phyloP scores from a whole-genome alignment of 2,113 vertebrate species.

The Chinchilla lanigera region DNA sequence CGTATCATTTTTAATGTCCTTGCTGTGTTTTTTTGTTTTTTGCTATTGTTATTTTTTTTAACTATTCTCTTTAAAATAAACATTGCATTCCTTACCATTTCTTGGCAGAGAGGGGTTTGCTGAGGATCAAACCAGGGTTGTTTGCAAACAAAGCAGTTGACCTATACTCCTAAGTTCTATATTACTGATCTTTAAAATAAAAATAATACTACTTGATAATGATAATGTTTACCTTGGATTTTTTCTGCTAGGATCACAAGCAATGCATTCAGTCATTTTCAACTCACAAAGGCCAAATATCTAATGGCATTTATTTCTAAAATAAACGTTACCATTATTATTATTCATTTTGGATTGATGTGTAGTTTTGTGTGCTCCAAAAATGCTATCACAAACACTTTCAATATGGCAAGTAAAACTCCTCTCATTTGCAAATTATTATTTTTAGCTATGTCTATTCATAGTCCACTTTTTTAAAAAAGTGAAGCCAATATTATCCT shows the following conservation, averaged over 20 bases:
- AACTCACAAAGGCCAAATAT: neutral
- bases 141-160: neutral
- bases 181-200: neutral
- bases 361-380: neutral
- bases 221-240: neutral
- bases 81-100: neutral
- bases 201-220: neutral
- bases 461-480: neutral
- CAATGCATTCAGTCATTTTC: neutral
- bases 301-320: constrained; percentile 11
- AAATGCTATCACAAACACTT: neutral
- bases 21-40: too few species aligned
- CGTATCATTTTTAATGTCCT: too few species aligned
- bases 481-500: neutral
- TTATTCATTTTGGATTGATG: neutral
- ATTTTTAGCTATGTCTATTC: constrained; percentile 9
- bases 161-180: neutral
- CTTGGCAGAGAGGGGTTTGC: too few species aligned
- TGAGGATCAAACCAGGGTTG: too few species aligned
- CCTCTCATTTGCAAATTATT: neutral
- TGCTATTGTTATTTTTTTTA: too few species aligned
- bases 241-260: neutral
- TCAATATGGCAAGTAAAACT: neutral
- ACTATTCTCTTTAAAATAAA: too few species aligned
- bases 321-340: neutral